Base-by-base conservation (phyloP, 2,797 vertebrate species). In the Coregonus suidteri region DNA sequence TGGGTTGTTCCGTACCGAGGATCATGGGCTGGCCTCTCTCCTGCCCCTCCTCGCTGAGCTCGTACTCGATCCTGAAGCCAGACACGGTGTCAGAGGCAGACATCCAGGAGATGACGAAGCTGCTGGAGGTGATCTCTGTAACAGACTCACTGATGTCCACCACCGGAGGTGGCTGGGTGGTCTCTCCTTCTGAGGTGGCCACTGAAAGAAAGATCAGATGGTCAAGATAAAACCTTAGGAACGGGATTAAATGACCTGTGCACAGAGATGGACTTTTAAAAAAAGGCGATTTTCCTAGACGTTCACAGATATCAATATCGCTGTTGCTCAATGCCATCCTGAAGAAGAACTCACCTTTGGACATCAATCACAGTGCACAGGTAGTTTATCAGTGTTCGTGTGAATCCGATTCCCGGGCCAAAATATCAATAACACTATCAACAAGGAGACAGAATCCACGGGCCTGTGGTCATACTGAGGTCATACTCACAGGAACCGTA, bases 51-150 rank as follows among this genome's bases (percentile, higher is more conserved):
- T 99, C 98, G 0, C 89, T 99, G 83, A 99, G 95, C 89, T 98
- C 97, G 6, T 99, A 99, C 82, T 98, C 97, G 3, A 99, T 95
- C 71, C 96, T 95, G 92, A 99, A 99, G 20, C 98, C 98, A 0
- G 97, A 98, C 72, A 99, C 93, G 0, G 96, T 99, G 93, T 98
- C 96, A 0, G 97, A 99, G 53, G 98, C 98, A 0, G 98, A 99
- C 77, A 99, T 96, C 98, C 98, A 99, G 18, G 98, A 99, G 82
- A 99, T 94, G 84, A 99, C 97, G 7, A 99, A 99, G 89, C 98
- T 99, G 91, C 95, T 99, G 90, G 98, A 94, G 25, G 98, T 99
- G 85, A 99, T 98, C 93, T 99, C 98, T 0, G 98, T 99, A 82
- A 99, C 96, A 0, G 98, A 99, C 81, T 99, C 98, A 0, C 97